Percentiles rank a stretch among this genome's conserved stretches.
These are phyloP conservation scores for Rhamnusium bicolor DNA, from an alignment of 2,888 invertebrate species.

Conservation along the genomic window DNA sequence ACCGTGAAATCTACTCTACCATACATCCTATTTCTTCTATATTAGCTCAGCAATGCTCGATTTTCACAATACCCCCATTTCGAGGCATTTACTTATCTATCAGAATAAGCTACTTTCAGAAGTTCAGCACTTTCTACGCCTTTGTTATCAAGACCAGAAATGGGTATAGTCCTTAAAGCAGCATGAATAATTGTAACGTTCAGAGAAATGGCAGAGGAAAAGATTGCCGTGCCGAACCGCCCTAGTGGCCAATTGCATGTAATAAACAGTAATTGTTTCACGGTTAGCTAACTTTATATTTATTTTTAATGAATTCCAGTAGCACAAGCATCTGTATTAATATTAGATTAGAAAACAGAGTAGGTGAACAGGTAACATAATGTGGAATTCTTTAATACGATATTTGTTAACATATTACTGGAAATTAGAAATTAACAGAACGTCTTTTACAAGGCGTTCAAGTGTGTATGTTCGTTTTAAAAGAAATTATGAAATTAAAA, in stretches of 20 bases:
- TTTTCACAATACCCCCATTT: constrained; percentile 32
- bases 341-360: constrained; percentile 1
- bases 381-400: not conserved
- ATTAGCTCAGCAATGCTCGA: constrained; percentile 18
- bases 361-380: not conserved
- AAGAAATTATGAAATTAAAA: too few relatives aligned
- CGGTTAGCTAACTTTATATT: constrained; percentile 20
- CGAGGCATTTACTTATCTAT: constrained; percentile 28
- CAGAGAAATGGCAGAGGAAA: not conserved
- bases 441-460: not conserved
- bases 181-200: constrained; percentile 24
- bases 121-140: constrained; percentile 19
- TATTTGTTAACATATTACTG: not conserved
- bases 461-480: not conserved
- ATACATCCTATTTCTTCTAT: constrained; percentile 51
- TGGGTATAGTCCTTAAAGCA: constrained; percentile 11
- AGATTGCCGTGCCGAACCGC: constrained; percentile 7
- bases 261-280: constrained; percentile 34
- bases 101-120: constrained; percentile 30
- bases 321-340: not conserved
- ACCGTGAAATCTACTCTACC: constrained; percentile 57
- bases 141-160: constrained; percentile 26
- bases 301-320: constrained; percentile 31
- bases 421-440: not conserved
- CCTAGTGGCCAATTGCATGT: constrained; percentile 31